Percentiles rank a stretch among this genome's conserved stretches.
phyloP scores from a whole-genome alignment of 2,888 invertebrate genomes.

The Catocala fraxini region DNA sequence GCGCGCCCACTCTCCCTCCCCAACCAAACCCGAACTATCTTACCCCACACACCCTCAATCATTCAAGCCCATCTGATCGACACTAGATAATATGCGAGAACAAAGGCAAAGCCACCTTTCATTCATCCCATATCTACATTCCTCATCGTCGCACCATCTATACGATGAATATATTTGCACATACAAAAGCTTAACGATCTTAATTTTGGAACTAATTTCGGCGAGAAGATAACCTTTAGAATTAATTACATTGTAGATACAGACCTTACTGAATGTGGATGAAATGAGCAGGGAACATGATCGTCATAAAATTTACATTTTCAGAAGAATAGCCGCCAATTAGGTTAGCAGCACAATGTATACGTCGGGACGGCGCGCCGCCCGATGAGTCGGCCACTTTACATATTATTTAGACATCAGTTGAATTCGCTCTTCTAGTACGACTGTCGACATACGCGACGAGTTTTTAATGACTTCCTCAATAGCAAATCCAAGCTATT shows the following conservation, averaged over 20 bases:
- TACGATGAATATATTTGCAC: conserved; percentile 8
- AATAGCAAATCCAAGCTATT: conserved; percentile 25
- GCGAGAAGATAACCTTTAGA: conserved; percentile 36
- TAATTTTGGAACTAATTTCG: conserved; percentile 24
- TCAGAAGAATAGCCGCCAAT: conserved; percentile 75
- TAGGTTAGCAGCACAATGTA: conserved; percentile 79
- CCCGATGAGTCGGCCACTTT: conserved; percentile 42
- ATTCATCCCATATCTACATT: conserved; percentile 24
- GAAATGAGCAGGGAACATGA: conserved; percentile 54
- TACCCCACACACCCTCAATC: conserved; percentile 34
- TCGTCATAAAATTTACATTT: conserved; percentile 80
- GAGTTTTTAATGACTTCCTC: conserved; percentile 32
- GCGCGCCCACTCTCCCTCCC: conserved; percentile 18
- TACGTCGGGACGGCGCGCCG: conserved; percentile 44
- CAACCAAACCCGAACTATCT: conserved; percentile 24
- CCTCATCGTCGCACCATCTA: conserved; percentile 1
- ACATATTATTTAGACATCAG: conserved; percentile 49
- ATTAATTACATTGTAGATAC: conserved; percentile 47
- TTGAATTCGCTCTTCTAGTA: conserved; percentile 22
- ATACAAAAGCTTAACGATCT: conserved; percentile 21
- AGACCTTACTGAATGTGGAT: conserved; percentile 46
- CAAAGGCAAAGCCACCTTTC: conserved; percentile 27
- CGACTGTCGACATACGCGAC: conserved; percentile 16
- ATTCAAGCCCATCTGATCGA: conserved; percentile 31
- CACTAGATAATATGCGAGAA: conserved; percentile 26